A percentile compares a stretch with the other conserved stretches of the same genome.
phyloP scores from a whole-genome alignment of 2,888 invertebrate species.

The Apocheima hispidaria region DNA sequence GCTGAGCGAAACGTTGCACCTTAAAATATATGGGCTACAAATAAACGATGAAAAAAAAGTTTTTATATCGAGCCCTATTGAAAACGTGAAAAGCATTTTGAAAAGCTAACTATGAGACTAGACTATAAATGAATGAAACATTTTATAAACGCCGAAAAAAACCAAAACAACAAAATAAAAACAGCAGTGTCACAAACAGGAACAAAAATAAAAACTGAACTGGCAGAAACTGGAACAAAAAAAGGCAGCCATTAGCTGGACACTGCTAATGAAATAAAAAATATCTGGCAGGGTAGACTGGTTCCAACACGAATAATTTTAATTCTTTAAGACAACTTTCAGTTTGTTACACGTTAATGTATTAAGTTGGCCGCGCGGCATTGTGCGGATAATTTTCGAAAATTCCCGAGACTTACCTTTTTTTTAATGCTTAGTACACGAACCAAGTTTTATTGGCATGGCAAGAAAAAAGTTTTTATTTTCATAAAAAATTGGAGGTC shows the following conservation, averaged over 20 bases:
- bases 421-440: too few species aligned
- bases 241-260: slow-evolving; percentile 5
- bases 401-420: too few species aligned
- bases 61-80: slow-evolving; percentile 5
- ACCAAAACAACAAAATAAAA: slow-evolving; percentile 9
- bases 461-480: too few species aligned
- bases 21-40: background rate
- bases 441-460: too few species aligned
- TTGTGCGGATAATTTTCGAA: too few species aligned
- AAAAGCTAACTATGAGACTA: background rate
- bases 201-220: slow-evolving; percentile 6
- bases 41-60: background rate
- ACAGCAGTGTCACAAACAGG: slow-evolving; percentile 13
- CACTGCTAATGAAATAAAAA: slow-evolving; percentile 10
- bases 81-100: slow-evolving; percentile 18
- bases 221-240: slow-evolving; percentile 2
- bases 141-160: background rate
- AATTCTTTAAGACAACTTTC: background rate
- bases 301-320: background rate
- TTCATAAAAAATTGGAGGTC: too few species aligned
- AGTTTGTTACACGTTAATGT: too few species aligned
- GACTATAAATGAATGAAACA: slow-evolving; percentile 20
- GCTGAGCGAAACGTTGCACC: too few species aligned
- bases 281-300: background rate
- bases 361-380: too few species aligned